These are phyloP conservation scores for Lysandra bellargus DNA, from an alignment of 2,888 invertebrate genomes.

Conservation along the genomic window DNA sequence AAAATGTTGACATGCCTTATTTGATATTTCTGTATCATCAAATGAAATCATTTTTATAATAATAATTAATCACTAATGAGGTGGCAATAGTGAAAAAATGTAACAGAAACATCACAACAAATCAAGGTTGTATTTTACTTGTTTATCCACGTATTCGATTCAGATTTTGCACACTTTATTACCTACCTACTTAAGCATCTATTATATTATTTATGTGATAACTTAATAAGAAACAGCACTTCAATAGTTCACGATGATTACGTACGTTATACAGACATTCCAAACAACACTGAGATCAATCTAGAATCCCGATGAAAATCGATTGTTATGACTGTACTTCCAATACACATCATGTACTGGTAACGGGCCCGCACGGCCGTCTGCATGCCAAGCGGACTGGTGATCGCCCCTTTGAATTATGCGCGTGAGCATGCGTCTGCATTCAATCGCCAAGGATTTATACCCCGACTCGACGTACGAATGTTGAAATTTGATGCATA, in stretches of 20 bases:
- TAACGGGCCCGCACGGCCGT: slow-evolving; percentile 72
- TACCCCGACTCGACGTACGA: slow-evolving; percentile 62
- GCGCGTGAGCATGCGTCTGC: slow-evolving; percentile 72
- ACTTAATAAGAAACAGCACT: neutral
- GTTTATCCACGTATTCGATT: no score
- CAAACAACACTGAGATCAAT: neutral
- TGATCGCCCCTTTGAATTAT: slow-evolving; percentile 78
- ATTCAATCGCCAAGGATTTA: slow-evolving; percentile 73
- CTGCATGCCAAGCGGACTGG: slow-evolving; percentile 77
- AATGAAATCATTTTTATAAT: no score
- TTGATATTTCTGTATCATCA: no score
- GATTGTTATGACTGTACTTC: slow-evolving; percentile 12
- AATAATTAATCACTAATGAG: no score
- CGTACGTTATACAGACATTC: neutral
- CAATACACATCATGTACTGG: slow-evolving; percentile 66
- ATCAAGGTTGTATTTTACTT: no score
- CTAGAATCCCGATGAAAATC: slow-evolving; percentile 8
- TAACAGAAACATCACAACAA: no score
- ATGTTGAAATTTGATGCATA: slow-evolving; percentile 55
- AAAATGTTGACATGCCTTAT: neutral
- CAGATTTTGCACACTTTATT: no score
- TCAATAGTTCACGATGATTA: neutral
- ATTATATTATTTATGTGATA: no score
- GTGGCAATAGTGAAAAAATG: no score
- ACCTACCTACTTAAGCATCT: no score